Percentiles rank a stretch among this genome's conserved stretches.
These are phyloP conservation scores for Oryzias dopingdopingensis DNA, from an alignment of 2,797 vertebrate genomes.

Conservation along the genomic window DNA sequence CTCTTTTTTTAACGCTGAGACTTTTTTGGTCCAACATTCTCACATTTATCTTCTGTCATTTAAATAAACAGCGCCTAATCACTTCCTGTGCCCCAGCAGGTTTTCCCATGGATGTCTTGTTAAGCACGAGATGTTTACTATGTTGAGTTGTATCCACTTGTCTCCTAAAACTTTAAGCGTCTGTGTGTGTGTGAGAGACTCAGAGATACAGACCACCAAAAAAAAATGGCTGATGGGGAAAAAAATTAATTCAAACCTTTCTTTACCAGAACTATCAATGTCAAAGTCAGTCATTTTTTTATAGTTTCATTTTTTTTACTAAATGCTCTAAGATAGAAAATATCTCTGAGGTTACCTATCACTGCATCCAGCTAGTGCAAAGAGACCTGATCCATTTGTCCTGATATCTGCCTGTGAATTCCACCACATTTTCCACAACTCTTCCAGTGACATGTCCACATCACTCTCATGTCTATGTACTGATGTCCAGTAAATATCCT, in stretches of 20 bases:
- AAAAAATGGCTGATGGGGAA: background rate
- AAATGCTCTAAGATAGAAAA: too few species aligned
- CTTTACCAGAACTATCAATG: too few species aligned
- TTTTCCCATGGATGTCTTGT: background rate
- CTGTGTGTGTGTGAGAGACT: background rate
- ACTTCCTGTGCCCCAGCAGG: conserved; percentile 14
- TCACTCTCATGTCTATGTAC: too few species aligned
- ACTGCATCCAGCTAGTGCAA: background rate
- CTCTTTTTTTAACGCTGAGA: background rate
- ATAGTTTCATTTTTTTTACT: too few species aligned
- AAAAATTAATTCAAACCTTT: background rate
- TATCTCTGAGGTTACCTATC: too few species aligned
- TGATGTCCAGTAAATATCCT: conserved; percentile 8
- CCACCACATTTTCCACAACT: background rate
- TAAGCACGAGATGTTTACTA: conserved; percentile 5
- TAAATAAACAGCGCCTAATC: conserved; percentile 16
- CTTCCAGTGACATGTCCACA: conserved; percentile 10
- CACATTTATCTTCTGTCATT: conserved; percentile 6
- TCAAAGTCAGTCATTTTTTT: too few species aligned
- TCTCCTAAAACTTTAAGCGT: background rate
- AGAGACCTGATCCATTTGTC: background rate
- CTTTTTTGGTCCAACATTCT: background rate
- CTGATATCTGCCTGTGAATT: background rate
- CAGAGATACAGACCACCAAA: background rate
- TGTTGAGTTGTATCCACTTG: background rate